Conservation (phyloP, 92 coral and sea anemone genomes). For the Pocillopora meandrina region DNA sequence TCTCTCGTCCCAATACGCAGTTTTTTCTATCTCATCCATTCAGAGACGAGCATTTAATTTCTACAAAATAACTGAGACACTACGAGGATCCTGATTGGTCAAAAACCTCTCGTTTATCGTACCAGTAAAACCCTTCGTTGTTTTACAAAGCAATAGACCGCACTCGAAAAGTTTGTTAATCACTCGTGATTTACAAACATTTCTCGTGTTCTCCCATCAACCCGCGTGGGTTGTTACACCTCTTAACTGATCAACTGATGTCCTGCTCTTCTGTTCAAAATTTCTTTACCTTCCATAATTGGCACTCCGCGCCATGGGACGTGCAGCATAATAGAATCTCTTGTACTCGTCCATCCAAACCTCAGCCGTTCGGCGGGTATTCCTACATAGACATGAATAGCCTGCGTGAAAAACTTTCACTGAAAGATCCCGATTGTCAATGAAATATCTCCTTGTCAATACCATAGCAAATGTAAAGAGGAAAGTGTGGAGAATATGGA, state of each 20-base stretch:
- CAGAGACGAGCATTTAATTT: neutral
- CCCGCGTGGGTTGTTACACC: neutral
- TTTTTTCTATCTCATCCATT: neutral
- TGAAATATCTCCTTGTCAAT: neutral
- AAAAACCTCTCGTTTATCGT: too few relatives aligned
- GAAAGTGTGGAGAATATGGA: too few relatives aligned
- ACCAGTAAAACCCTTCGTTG: too few relatives aligned
- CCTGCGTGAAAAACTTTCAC: neutral
- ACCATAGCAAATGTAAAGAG: too few relatives aligned
- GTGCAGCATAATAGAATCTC: constrained; percentile 93
- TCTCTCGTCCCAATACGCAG: too few relatives aligned
- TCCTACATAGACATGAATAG: constrained; percentile 48
- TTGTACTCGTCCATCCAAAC: constrained; percentile 99
- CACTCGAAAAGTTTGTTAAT: too few relatives aligned
- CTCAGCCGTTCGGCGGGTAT: constrained; percentile 97
- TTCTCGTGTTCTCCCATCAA: too few relatives aligned
- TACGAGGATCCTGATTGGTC: too few relatives aligned
- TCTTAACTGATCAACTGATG: neutral
- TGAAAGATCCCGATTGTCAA: too few relatives aligned
- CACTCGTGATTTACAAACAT: too few relatives aligned
- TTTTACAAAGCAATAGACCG: too few relatives aligned
- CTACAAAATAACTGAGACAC: neutral
- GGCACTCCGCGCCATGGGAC: constrained; percentile 82
- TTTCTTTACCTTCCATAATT: constrained; percentile 80
- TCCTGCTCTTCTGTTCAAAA: neutral